Percentiles rank a stretch among this genome's conserved stretches.
phyloP scores from a whole-genome alignment of 2,113 vertebrate species.

The Nothocercus julius region DNA sequence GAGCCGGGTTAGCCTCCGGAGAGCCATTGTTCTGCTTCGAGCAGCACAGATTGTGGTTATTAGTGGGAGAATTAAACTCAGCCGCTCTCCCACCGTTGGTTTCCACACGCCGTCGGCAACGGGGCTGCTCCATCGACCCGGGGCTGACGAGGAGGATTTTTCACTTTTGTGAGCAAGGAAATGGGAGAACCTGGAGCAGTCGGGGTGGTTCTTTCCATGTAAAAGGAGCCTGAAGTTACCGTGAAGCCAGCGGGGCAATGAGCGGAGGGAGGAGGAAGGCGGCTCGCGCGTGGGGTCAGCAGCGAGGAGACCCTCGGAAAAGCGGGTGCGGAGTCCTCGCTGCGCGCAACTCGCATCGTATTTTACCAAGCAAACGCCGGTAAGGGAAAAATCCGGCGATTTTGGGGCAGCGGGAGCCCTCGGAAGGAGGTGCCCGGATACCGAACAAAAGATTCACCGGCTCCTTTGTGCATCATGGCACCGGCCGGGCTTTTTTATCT shows the following conservation, averaged over 20 bases:
- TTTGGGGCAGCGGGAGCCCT: not conserved
- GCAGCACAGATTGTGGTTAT: not conserved
- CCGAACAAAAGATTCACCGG: not conserved
- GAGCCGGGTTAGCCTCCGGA: not conserved
- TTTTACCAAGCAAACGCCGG: not conserved
- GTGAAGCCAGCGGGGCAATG: not conserved
- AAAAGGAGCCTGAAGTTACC: not conserved
- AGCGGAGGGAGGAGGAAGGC: not conserved
- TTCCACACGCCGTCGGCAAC: no score
- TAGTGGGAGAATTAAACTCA: not conserved
- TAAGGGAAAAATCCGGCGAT: no score
- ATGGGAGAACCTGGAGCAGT: not conserved
- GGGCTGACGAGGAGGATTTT: not conserved
- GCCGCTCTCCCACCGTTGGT: no score
- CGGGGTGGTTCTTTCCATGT: not conserved
- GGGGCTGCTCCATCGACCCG: not conserved
- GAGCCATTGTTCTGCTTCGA: not conserved
- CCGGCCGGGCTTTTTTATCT: not conserved
- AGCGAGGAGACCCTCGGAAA: not conserved
- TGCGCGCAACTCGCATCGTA: no score
- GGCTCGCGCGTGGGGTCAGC: accelerated
- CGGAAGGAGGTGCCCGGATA: not conserved
- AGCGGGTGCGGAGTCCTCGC: no score
- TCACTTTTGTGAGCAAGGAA: not conserved
- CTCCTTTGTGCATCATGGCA: constrained; percentile 20